Evolutionary conservation across 1,140 invertebrate species (phyloP).

Genomic region (Achatina immaculata): DNA sequence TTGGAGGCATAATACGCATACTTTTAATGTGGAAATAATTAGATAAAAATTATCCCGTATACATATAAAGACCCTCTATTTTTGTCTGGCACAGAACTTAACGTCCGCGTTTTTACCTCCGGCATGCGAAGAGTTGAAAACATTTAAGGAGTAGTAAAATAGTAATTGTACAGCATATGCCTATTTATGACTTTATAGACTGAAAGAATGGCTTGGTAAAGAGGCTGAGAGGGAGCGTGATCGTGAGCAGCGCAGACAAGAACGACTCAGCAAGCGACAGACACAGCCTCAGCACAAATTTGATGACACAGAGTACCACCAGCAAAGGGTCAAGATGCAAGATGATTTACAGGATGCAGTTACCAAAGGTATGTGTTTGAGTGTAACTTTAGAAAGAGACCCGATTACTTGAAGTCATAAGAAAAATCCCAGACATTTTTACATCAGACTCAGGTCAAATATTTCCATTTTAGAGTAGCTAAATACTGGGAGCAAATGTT

Average conservation of each 20-base stretch:
- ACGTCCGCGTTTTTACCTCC: too few relatives aligned
- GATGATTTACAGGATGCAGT: conserved; percentile 87
- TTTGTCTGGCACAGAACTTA: too few relatives aligned
- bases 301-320: conserved; percentile 84
- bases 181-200: conserved; percentile 49
- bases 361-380: conserved; percentile 55
- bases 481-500: background rate
- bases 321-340: conserved; percentile 80
- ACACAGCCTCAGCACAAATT: conserved; percentile 86
- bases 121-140: too few relatives aligned
- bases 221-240: conserved; percentile 82
- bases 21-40: too few relatives aligned
- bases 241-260: conserved; percentile 79
- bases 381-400: too few relatives aligned
- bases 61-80: too few relatives aligned
- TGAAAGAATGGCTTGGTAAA: conserved; percentile 91
- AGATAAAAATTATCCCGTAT: too few relatives aligned
- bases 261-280: conserved; percentile 79
- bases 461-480: too few relatives aligned
- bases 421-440: background rate
- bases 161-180: too few relatives aligned
- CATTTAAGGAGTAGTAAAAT: too few relatives aligned
- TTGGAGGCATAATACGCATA: too few relatives aligned
- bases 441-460: background rate
- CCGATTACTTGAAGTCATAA: background rate